A percentile compares a stretch with the other conserved stretches of the same genome.
Conservation (phyloP, 2,797 vertebrate species). For the Sebastolobus altivelis region DNA sequence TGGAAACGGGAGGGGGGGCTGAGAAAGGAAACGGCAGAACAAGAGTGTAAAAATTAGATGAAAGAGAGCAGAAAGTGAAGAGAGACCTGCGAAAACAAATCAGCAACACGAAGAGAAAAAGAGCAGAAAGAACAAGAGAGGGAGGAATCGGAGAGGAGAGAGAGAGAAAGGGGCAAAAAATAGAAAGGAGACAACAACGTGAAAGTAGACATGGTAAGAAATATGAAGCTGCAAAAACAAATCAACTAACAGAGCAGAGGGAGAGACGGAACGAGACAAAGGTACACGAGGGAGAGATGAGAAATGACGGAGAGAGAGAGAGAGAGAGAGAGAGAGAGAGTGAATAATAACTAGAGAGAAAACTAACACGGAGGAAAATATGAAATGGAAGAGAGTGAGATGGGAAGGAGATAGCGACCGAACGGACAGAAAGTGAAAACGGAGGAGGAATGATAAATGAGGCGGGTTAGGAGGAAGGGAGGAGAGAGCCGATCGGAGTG, state of each 20-base stretch:
- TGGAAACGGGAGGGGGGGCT: conserved; percentile 4
- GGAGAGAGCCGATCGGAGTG: conserved; percentile 33
- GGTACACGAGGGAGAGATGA: conserved; percentile 35
- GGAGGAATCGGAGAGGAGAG: neutral
- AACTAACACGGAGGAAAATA: conserved; percentile 34
- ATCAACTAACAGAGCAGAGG: conserved; percentile 45
- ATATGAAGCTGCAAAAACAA: conserved; percentile 65
- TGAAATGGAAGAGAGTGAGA: conserved; percentile 43
- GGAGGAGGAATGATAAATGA: conserved; percentile 57
- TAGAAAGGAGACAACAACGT: conserved; percentile 31
- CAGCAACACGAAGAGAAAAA: conserved; percentile 22
- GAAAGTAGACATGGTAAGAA: conserved; percentile 50
- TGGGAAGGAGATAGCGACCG: conserved; percentile 23
- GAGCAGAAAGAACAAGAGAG: conserved; percentile 8
- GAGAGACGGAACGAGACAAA: conserved; percentile 26
- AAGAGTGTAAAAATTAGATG: conserved; percentile 33
- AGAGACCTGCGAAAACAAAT: conserved; percentile 43
- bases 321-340: conserved; percentile 33
- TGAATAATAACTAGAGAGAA: conserved; percentile 57
- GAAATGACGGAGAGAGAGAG: conserved; percentile 39
- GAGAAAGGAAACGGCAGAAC: conserved; percentile 24
- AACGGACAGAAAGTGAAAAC: conserved; percentile 43
- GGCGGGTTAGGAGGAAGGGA: conserved; percentile 26
- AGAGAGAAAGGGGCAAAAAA: conserved; percentile 14
- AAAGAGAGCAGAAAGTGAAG: conserved; percentile 17